Percentiles rank a stretch among this genome's conserved stretches.
These are phyloP conservation scores for Hypotaenidia okinawae DNA, from an alignment of 2,797 vertebrate genomes.

Conservation along the genomic window DNA sequence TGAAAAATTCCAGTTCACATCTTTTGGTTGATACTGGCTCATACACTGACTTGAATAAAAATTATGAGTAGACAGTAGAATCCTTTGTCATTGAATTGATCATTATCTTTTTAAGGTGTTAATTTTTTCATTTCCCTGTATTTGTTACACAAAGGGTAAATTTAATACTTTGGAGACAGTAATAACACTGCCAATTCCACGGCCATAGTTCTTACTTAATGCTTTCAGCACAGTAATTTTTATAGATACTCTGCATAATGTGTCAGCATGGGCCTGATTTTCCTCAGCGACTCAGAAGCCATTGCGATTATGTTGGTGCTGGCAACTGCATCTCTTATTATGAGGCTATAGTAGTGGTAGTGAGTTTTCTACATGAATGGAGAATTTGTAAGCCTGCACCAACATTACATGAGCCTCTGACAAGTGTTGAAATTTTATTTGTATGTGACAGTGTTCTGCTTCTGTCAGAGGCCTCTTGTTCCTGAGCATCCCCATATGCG, in stretches of 20 bases:
- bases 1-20: constrained; percentile 17
- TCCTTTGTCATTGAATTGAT: neutral
- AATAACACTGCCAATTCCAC: neutral
- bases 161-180: neutral
- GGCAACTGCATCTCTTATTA: neutral
- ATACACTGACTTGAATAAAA: neutral
- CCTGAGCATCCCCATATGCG: neutral
- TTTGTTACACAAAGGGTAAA: neutral
- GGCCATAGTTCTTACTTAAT: constrained; percentile 17
- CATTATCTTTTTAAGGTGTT: neutral
- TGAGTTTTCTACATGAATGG: constrained; percentile 2
- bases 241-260: neutral
- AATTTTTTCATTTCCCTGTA: neutral
- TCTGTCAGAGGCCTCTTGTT: constrained; percentile 1
- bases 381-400: neutral
- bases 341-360: neutral
- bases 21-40: neutral
- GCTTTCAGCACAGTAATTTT: neutral
- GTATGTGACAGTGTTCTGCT: neutral
- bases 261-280: neutral
- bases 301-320: neutral
- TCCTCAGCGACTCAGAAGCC: neutral
- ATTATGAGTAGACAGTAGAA: neutral
- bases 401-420: neutral
- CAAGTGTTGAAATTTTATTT: neutral